Conservation (phyloP, 37 sponge, comb jelly and placozoan genomes). For the Crambe crambe region DNA sequence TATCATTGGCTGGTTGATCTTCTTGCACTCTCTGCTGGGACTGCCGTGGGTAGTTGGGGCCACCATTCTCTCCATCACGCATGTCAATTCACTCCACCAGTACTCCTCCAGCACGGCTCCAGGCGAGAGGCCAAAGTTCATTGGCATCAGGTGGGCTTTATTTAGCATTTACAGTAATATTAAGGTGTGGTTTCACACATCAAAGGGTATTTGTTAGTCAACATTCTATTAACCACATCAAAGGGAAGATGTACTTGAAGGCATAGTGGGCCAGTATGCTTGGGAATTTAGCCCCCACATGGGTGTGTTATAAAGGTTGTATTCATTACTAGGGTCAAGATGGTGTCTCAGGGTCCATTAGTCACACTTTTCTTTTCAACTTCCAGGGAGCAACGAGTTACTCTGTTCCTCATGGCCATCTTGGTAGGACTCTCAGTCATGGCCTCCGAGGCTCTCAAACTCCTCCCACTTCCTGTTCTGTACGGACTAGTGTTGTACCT, state of each 20-base stretch:
- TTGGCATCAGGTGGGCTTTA: slow-evolving; percentile 74
- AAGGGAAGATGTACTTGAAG: too few species aligned
- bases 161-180: too few species aligned
- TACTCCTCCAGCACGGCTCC: slow-evolving; percentile 61
- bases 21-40: slow-evolving; percentile 75
- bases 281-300: too few species aligned
- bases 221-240: too few species aligned
- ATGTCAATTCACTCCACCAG: slow-evolving; percentile 68
- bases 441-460: slow-evolving; percentile 38
- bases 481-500: slow-evolving; percentile 86
- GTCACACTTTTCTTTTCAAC: too few species aligned
- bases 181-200: too few species aligned
- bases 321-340: too few species aligned
- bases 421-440: slow-evolving; percentile 71
- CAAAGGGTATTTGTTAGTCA: too few species aligned
- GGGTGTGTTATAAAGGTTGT: too few species aligned
- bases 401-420: slow-evolving; percentile 61
- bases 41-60: slow-evolving; percentile 91
- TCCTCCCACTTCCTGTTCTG: slow-evolving; percentile 83
- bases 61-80: slow-evolving; percentile 78
- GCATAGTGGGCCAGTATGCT: too few species aligned
- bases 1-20: slow-evolving; percentile 61
- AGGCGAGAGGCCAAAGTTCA: slow-evolving; percentile 84
- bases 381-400: slow-evolving; percentile 87
- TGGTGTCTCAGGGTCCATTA: too few species aligned